Percentiles rank a stretch among this genome's conserved stretches.
Evolutionary conservation across 2,888 invertebrate genomes (phyloP).

Genomic region (Microplitis manilae): DNA sequence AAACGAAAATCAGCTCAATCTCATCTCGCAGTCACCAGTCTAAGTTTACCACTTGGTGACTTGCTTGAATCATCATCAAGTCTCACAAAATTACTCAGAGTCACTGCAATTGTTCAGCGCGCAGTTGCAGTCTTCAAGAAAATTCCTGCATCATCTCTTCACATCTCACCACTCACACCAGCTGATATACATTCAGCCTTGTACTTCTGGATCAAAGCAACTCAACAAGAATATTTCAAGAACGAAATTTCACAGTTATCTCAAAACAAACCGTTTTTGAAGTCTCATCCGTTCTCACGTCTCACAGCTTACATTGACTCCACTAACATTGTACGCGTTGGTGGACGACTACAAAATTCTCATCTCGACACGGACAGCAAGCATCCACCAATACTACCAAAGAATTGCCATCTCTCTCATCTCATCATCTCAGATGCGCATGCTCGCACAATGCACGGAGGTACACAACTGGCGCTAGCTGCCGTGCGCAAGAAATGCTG

Average conservation of each 20-base stretch:
- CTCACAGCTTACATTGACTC: conserved; percentile 38
- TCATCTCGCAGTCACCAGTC: neutral
- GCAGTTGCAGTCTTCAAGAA: neutral
- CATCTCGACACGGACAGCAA: no score
- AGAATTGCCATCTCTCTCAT: conserved; percentile 11
- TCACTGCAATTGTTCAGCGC: no score
- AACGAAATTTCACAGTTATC: conserved; percentile 2
- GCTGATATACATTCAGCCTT: neutral
- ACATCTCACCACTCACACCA: neutral
- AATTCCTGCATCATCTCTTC: no score
- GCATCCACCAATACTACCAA: no score
- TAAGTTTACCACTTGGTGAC: neutral
- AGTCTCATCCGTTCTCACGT: neutral
- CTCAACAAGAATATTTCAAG: neutral
- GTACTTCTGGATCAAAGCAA: neutral
- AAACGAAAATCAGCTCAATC: no score
- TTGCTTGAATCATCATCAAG: neutral
- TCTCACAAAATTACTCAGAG: no score
- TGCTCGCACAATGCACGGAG: conserved; percentile 34
- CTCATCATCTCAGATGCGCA: conserved; percentile 42
- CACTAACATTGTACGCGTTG: conserved; percentile 24
- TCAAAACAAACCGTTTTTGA: neutral
- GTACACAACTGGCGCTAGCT: no score
- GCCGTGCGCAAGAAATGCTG: no score
- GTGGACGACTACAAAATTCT: no score